phyloP scores from a whole-genome alignment of 2,113 vertebrate genomes.

The Dunckerocampus dactyliophorus region DNA sequence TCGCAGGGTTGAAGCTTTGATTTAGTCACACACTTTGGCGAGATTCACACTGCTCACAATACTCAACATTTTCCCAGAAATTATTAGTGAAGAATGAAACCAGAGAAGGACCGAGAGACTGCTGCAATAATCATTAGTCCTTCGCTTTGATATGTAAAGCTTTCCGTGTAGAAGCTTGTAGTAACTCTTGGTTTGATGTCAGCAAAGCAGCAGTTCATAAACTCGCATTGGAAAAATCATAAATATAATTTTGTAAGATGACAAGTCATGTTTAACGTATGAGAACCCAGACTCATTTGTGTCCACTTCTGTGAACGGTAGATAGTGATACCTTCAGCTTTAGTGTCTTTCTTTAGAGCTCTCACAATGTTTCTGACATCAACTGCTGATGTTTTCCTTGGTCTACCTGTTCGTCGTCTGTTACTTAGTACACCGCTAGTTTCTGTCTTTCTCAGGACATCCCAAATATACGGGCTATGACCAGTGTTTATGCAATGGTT shows the following conservation, averaged over 20 bases:
- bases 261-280: too few species aligned
- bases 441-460: too few species aligned
- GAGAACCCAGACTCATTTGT: too few species aligned
- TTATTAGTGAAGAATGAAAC: conserved; percentile 36
- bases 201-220: not conserved
- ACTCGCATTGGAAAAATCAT: not conserved
- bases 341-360: too few species aligned
- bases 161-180: not conserved
- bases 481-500: too few species aligned
- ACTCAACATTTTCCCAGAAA: conserved; percentile 30
- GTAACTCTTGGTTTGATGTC: not conserved
- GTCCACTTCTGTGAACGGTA: too few species aligned
- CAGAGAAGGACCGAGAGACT: not conserved
- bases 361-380: too few species aligned
- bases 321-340: too few species aligned
- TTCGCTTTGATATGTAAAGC: conserved; percentile 15
- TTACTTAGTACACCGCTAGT: too few species aligned
- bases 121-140: conserved; percentile 22
- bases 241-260: not conserved
- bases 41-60: conserved; percentile 7
- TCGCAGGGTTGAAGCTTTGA: conserved; percentile 21
- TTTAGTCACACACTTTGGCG: conserved; percentile 43
- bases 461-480: too few species aligned
- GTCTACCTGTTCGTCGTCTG: too few species aligned
- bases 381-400: too few species aligned